Conservation (phyloP, 2,888 invertebrate genomes). For the Euzophera pinguis region DNA sequence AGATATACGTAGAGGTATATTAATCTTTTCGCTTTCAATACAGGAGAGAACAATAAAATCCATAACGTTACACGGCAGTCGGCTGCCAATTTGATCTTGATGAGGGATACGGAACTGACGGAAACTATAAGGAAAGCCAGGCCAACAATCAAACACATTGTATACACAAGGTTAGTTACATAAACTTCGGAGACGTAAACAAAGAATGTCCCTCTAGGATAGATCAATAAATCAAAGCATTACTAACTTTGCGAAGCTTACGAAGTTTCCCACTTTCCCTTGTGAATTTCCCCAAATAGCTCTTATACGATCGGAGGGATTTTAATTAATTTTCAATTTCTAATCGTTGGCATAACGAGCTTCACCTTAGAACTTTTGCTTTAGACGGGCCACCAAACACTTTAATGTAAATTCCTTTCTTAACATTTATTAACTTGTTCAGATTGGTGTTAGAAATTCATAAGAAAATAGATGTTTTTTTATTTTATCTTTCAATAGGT, state of each 20-base stretch:
- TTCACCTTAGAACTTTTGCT: constrained; percentile 6
- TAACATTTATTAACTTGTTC: neutral
- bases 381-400: neutral
- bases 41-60: too few relatives aligned
- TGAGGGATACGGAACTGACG: too few relatives aligned
- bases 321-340: constrained; percentile 24
- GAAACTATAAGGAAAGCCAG: too few relatives aligned
- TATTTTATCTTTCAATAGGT: too few relatives aligned
- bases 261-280: constrained; percentile 30
- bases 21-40: too few relatives aligned
- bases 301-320: constrained; percentile 19
- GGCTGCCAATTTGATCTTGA: too few relatives aligned
- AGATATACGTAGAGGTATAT: too few relatives aligned
- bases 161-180: neutral
- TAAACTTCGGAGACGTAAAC: neutral
- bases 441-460: neutral
- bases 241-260: constrained; percentile 29
- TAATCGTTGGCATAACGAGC: constrained; percentile 8
- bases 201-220: constrained; percentile 8
- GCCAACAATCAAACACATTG: neutral
- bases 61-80: too few relatives aligned
- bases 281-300: constrained; percentile 32
- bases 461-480: too few relatives aligned
- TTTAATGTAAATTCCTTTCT: neutral
- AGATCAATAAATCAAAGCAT: constrained; percentile 39